Conservation (phyloP, 2,888 invertebrate genomes). For the Hirtodrosophila alboralis region DNA sequence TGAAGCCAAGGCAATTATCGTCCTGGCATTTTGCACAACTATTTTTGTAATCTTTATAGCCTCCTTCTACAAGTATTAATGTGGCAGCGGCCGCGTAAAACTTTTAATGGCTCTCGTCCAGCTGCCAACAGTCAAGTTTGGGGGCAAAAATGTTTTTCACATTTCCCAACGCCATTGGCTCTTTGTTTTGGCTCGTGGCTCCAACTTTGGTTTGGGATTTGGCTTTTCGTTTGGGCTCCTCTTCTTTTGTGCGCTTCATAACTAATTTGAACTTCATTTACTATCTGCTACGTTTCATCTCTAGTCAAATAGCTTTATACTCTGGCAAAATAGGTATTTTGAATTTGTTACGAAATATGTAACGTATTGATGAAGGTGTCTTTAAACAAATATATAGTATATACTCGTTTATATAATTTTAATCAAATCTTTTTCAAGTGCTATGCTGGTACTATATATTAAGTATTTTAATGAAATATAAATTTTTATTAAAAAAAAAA, state of each 20-base stretch:
- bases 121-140: constrained; percentile 62
- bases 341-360: too few relatives aligned
- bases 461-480: too few relatives aligned
- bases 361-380: too few relatives aligned
- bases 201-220: constrained; percentile 21
- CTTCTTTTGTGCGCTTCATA: constrained; percentile 60
- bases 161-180: constrained; percentile 14
- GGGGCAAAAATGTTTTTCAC: constrained; percentile 33
- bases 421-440: too few relatives aligned
- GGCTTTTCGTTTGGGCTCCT: constrained; percentile 28
- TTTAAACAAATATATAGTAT: too few relatives aligned
- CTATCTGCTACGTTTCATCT: constrained; percentile 57
- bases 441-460: too few relatives aligned
- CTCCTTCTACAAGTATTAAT: constrained; percentile 57
- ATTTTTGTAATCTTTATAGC: constrained; percentile 72
- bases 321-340: too few relatives aligned
- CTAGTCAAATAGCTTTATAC: constrained; percentile 10
- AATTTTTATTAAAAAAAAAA: too few relatives aligned
- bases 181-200: constrained; percentile 27
- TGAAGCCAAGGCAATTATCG: constrained; percentile 62
- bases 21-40: constrained; percentile 70
- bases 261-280: constrained; percentile 76
- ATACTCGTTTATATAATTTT: too few relatives aligned
- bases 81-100: constrained; percentile 51
- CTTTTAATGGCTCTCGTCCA: constrained; percentile 70